Base-by-base conservation (phyloP, 2,888 invertebrate genomes). In the Zeuzera pyrina region DNA sequence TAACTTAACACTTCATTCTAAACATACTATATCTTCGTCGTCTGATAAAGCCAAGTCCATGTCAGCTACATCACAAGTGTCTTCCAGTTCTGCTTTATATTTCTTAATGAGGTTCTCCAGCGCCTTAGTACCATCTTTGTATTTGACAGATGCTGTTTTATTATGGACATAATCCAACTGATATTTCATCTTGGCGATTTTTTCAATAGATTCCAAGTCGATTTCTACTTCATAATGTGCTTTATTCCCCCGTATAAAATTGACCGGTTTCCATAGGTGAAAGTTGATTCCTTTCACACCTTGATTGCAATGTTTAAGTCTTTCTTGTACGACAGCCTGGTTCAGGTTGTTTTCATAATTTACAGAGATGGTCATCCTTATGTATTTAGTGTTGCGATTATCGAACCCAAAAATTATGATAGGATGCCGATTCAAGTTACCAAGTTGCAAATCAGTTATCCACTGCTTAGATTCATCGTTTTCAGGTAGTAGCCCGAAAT, bases 41-140 rank as follows among this genome's bases (percentile, higher is more conserved):
- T 68, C 59, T 0, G 74, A 53, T 1, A 54, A 66, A 5, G 47
- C 68, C 21, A 81, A 41, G 3, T 79, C 79, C 81, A 83, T 83
- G 35, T 77, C 76, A 3, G 70, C 57, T 0, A 72, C 64, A 29
- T 64, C 72, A 31, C 77, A 73, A 12, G 54, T 66, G 33, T 81
- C 81, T 0, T 40, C 58, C 36, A 53, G 45, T 36, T 79, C 76
- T 0, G 53, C 41, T 39, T 60, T 77, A 33, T 42, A 58, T 26
- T 57, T 63, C 3, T 51, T 49, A 0, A 79, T 52, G 1, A 56
- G 25, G 1, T 69, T 64, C 13, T 49, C 34, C 5, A 81, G 41
- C 26, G 45, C 45, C 0, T n/a, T n/a, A n/a, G n/a, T n/a, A n/a
- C n/a, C n/a, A n/a, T n/a, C n/a, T n/a, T n/a, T n/a, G n/a, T n/a